phyloP scores from a whole-genome alignment of 2,113 vertebrate species.

The Parotia lawesii region DNA sequence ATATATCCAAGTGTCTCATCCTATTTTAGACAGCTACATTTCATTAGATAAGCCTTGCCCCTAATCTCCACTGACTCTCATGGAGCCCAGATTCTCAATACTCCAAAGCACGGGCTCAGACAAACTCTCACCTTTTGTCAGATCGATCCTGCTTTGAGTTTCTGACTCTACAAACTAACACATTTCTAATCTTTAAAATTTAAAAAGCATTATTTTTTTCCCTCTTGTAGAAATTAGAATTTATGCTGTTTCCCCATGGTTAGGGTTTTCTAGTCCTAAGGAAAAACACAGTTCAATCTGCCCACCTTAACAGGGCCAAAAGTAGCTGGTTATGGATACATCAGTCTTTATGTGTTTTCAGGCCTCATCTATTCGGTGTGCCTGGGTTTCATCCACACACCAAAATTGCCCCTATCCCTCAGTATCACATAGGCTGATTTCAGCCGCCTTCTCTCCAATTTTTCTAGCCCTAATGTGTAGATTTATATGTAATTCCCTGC shows the following conservation, averaged over 20 bases:
- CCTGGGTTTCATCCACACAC: neutral
- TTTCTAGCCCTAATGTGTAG: neutral
- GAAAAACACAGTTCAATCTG: neutral
- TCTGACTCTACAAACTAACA: neutral
- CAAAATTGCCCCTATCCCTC: neutral
- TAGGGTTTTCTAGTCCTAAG: neutral
- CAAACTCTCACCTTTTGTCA: neutral
- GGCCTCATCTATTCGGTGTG: neutral
- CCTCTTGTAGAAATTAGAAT: neutral
- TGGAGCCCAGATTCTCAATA: neutral
- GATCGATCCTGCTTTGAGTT: neutral
- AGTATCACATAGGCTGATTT: neutral
- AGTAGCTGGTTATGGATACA: neutral
- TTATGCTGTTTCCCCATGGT: neutral
- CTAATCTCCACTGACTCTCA: neutral
- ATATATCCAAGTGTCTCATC: neutral
- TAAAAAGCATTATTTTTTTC: rapidly evolving
- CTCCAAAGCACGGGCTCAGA: neutral
- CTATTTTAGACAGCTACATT: neutral
- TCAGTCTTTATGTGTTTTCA: neutral
- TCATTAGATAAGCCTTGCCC: neutral
- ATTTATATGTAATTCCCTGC: neutral
- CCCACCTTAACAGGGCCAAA: neutral
- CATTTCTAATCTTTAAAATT: neutral
- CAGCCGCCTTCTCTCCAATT: neutral